phyloP scores from a whole-genome alignment of 2,113 vertebrate species.

The Phylloscopus trochiloides region DNA sequence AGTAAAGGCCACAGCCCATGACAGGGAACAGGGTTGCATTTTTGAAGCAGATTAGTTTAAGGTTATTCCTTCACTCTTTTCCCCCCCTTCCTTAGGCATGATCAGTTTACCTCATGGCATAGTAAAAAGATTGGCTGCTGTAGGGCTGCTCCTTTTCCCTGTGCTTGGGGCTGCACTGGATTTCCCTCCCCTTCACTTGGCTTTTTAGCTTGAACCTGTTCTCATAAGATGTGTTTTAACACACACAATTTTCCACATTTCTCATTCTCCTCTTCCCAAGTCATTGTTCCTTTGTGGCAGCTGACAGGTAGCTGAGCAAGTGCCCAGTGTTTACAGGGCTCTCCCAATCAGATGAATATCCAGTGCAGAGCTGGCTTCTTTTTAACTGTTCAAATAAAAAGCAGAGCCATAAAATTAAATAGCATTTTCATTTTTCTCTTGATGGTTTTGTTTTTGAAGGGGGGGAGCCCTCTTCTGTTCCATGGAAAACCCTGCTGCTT shows the following conservation, averaged over 20 bases:
- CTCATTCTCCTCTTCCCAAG: background rate
- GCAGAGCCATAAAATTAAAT: constrained; percentile 55
- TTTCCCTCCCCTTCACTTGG: background rate
- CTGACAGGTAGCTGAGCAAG: constrained; percentile 14
- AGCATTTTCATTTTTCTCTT: constrained; percentile 70
- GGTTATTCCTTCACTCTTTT: background rate
- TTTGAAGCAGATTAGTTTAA: constrained; percentile 4
- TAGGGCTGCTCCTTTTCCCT: background rate
- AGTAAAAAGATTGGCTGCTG: background rate
- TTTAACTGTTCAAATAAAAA: constrained; percentile 46
- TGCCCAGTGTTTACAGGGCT: background rate
- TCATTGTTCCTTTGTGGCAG: background rate
- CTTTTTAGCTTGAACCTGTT: background rate
- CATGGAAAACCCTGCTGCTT: constrained; percentile 64
- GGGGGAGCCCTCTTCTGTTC: constrained; percentile 34
- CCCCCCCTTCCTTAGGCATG: background rate
- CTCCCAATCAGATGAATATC: background rate
- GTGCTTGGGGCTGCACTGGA: background rate
- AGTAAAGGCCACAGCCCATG: background rate
- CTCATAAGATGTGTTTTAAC: background rate
- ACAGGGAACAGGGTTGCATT: background rate
- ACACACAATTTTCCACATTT: background rate
- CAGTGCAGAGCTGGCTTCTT: constrained; percentile 39
- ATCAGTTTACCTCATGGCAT: constrained; percentile 32
- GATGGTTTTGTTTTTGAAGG: constrained; percentile 54